Percentiles rank a stretch among this genome's conserved stretches.
phyloP scores from a whole-genome alignment of 2,113 vertebrate genomes.

The Arizona elegans region DNA sequence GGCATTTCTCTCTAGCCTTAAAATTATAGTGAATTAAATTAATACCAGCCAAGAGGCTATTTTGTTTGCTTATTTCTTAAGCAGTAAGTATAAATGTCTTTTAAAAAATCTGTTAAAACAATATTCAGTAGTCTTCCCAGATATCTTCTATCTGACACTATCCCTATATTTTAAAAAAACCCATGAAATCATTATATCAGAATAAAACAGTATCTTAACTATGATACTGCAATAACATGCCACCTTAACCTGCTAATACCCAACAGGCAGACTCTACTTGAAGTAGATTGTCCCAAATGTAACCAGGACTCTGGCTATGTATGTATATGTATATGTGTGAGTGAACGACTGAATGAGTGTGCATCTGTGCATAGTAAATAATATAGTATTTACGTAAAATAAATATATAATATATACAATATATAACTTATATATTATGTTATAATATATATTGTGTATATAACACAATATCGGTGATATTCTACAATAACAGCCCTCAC shows the following conservation, averaged over 20 bases:
- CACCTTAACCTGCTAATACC: background rate
- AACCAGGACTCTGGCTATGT: background rate
- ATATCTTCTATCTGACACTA: background rate
- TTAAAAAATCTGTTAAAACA: background rate
- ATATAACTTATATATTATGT: too few relatives aligned
- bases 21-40: background rate
- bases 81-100: background rate
- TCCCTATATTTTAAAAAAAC: background rate
- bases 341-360: background rate
- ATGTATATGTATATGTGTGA: background rate
- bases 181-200: background rate
- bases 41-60: background rate
- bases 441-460: too few relatives aligned
- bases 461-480: background rate
- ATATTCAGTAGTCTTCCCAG: background rate
- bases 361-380: background rate
- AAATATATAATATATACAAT: background rate
- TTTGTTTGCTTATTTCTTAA: background rate
- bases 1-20: background rate
- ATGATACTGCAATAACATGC: background rate
- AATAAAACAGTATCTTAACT: background rate
- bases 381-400: background rate
- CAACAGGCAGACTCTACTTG: background rate
- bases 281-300: background rate
- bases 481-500: background rate